phyloP scores from a whole-genome alignment of 2,113 vertebrate species.

The Lichenostomus cassidix region DNA sequence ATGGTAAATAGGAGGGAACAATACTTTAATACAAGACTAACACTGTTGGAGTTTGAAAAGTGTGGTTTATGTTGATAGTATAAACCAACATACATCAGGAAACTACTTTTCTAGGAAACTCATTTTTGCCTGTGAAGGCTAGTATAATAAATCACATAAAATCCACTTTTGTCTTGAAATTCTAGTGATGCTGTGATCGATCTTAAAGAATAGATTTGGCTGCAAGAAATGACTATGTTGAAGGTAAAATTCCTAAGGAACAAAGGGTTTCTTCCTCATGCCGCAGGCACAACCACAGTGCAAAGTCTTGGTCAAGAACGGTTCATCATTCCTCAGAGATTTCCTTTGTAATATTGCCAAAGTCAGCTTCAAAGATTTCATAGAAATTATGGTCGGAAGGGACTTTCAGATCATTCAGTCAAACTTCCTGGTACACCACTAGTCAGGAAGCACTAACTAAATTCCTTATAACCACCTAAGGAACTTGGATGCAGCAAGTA shows the following conservation, averaged over 20 bases:
- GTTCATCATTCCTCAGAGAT: conserved; percentile 2
- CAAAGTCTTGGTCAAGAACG: background rate
- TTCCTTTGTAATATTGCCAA: conserved; percentile 43
- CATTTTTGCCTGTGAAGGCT: background rate
- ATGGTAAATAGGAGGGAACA: background rate
- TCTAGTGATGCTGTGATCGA: background rate
- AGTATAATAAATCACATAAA: background rate
- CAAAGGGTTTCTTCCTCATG: background rate
- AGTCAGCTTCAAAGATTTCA: conserved; percentile 38
- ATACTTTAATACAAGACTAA: background rate
- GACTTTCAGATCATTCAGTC: background rate
- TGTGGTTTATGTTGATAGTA: background rate
- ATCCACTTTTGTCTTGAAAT: background rate
- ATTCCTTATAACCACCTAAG: conserved; percentile 17
- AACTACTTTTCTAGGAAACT: background rate
- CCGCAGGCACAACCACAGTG: background rate
- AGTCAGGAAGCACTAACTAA: conserved; percentile 5
- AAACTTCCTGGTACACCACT: background rate
- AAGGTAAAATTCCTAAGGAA: background rate
- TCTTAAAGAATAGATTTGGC: background rate
- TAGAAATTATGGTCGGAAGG: background rate
- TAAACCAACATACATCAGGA: background rate
- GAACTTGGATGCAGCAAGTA: background rate
- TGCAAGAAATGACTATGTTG: background rate
- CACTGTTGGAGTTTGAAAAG: background rate